Evolutionary conservation across 2,888 invertebrate species (phyloP).

Genomic region (Eudasyphora cyanicolor): DNA sequence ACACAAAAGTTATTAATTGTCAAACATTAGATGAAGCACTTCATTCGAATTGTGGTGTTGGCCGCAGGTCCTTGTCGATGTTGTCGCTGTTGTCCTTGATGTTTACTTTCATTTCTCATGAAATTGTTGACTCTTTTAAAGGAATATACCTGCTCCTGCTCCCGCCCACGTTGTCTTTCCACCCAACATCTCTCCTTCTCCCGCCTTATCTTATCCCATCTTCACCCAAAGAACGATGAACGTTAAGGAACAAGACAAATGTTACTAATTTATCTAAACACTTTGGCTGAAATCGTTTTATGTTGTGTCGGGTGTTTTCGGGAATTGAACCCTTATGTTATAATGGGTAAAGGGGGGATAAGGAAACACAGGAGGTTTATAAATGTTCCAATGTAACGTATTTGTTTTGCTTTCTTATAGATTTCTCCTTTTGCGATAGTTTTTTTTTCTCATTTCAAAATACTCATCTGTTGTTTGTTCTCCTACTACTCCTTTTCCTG

Average conservation of each 20-base stretch:
- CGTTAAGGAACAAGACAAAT: constrained; percentile 48
- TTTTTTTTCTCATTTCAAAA: not conserved
- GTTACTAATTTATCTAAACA: constrained; percentile 60
- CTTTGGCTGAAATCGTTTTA: constrained; percentile 20
- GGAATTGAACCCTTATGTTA: constrained; percentile 34
- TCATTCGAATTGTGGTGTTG: not conserved
- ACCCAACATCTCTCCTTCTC: not conserved
- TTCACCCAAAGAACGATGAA: too few relatives aligned
- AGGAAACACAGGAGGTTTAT: not conserved
- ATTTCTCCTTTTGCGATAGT: not conserved
- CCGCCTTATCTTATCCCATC: not conserved
- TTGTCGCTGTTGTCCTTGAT: too few relatives aligned
- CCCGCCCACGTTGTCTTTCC: not conserved
- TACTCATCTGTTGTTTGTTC: constrained; percentile 18
- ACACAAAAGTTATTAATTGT: constrained; percentile 55
- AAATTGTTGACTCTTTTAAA: constrained; percentile 17
- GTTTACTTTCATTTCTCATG: not conserved
- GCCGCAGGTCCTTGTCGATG: not conserved
- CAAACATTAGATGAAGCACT: constrained; percentile 42
- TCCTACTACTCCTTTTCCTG: too few relatives aligned
- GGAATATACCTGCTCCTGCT: not conserved
- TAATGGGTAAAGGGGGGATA: not conserved
- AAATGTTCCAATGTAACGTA: not conserved
- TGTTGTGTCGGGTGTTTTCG: not conserved
- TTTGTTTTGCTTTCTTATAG: not conserved